phyloP scores from a whole-genome alignment of 2,113 vertebrate genomes.

The Sapayoa aenigma region DNA sequence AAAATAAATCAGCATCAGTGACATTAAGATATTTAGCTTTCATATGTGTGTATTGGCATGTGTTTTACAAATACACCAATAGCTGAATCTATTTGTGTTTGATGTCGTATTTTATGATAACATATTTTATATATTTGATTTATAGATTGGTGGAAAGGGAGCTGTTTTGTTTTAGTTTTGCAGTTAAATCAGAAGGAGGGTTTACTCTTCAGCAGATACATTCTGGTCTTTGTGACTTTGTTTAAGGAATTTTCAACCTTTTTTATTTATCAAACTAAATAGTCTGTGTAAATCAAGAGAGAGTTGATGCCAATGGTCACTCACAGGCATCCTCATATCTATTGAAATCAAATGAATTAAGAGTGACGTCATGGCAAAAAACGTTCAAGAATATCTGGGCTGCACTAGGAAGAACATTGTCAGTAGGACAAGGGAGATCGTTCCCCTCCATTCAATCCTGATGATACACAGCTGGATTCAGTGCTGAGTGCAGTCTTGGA shows the following conservation, averaged over 20 bases:
- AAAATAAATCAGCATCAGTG: background rate
- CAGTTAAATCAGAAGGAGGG: background rate
- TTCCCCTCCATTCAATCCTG: background rate
- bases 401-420: background rate
- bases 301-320: background rate
- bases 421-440: background rate
- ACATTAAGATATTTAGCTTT: background rate
- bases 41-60: accelerated
- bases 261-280: background rate
- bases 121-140: background rate
- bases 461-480: background rate
- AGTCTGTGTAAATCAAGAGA: background rate
- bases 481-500: background rate
- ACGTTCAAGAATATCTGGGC: background rate
- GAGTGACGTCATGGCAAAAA: background rate
- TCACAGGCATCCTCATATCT: background rate
- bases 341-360: background rate
- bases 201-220: background rate
- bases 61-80: background rate
- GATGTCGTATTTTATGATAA: no score
- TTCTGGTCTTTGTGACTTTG: background rate
- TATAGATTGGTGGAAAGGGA: background rate
- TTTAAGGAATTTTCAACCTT: background rate
- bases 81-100: background rate
- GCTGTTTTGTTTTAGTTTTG: background rate